A percentile compares a stretch with the other conserved stretches of the same genome.
phyloP scores from a whole-genome alignment of 2,113 vertebrate genomes.

The Tympanuchus pallidicinctus region DNA sequence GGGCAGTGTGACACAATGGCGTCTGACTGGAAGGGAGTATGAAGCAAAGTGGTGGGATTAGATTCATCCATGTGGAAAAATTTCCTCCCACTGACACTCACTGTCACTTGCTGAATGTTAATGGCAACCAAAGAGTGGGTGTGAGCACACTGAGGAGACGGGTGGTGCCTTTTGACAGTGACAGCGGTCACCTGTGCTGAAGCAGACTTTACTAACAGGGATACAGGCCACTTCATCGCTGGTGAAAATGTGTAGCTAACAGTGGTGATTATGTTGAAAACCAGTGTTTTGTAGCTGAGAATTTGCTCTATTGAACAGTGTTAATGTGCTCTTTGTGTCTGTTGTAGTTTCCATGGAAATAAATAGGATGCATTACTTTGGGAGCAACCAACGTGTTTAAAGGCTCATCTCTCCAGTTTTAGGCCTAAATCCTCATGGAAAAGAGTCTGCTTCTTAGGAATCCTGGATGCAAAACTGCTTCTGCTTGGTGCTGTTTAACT shows the following conservation, averaged over 20 bases:
- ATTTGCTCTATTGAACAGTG: background rate
- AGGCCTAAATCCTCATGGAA: slow-evolving; percentile 70
- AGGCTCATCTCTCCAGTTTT: slow-evolving; percentile 38
- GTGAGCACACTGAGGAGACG: too few relatives aligned
- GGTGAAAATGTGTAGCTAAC: background rate
- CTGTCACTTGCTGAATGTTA: too few relatives aligned
- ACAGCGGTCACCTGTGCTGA: background rate
- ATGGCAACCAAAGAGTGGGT: too few relatives aligned
- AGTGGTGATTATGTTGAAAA: background rate
- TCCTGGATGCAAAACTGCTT: slow-evolving; percentile 58
- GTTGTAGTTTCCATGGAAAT: background rate
- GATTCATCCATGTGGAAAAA: background rate
- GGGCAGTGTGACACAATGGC: too few relatives aligned
- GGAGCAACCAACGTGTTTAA: background rate
- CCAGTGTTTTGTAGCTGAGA: background rate
- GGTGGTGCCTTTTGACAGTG: background rate
- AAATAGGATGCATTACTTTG: background rate
- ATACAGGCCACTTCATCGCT: background rate
- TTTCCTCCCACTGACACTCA: too few relatives aligned
- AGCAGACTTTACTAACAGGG: background rate
- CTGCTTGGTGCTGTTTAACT: slow-evolving; percentile 57
- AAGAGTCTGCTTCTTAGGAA: slow-evolving; percentile 65
- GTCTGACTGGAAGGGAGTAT: background rate
- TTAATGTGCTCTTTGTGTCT: background rate
- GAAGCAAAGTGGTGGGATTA: background rate